Evolutionary conservation across 2,113 vertebrate genomes (phyloP), one percentile per base, ranked within the genome.

Genomic region (Zosterops hypoxanthus): DNA sequence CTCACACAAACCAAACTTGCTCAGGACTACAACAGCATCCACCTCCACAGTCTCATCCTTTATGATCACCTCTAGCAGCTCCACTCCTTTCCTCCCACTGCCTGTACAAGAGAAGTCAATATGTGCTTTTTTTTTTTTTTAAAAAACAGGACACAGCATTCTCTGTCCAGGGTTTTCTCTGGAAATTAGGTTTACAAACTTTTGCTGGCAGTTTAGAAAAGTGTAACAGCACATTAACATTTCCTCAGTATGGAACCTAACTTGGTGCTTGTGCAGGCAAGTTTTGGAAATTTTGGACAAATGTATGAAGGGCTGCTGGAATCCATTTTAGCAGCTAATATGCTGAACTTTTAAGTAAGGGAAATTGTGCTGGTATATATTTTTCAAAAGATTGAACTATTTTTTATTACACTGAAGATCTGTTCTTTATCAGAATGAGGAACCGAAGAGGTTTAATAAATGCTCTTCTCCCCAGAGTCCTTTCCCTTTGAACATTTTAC

Each of bases 371-470:
- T 42, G 0, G 47, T 60, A 88, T 68, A 53, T 80, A 26, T 59
- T 92, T 92, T 93, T 83, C 56, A 92, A 92, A 90, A 95, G 71
- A 72, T 33, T 77, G 82, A 92, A 57, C 47, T 63, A 66, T 47
- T 83, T 93, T 94, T 95, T 88, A 88, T 93, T 90, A 86, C 26
- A 73, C 2, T 95, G 68, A 92, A 88, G 82, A 88, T 47, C 79
- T 81, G 59, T 68, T 82, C 78, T 81, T 84, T 89, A 55, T 85
- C 76, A 75, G 79, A 90, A 73, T 15, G 79, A 93, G 88, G 90
- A 88, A 65, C 24, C 5, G 26, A 85, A 73, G 79, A 75, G 71
- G n/a, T 88, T 94, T 95, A 94, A 93, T 93, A 93, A 90, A 96
- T 71, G 56, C 41, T 81, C 16, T 75, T 91, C 77, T 86, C 72